Evolutionary conservation across 1,140 invertebrate species (phyloP), one percentile per base, ranked within the genome.

Genomic region (Sweltsa coloradensis): DNA sequence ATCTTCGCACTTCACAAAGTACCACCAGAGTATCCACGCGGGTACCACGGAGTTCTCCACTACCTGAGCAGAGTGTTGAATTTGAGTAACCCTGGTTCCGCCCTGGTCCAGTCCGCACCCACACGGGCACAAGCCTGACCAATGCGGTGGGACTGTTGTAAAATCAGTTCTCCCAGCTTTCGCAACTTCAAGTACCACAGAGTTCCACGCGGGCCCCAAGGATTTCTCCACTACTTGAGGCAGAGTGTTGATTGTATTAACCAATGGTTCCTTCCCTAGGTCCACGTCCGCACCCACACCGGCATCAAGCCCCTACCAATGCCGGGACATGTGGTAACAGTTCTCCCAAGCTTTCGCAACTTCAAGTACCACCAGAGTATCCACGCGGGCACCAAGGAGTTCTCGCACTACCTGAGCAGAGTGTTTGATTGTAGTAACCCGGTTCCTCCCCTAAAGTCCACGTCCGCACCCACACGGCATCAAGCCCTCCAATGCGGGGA

Each of bases 401-500:
- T 81, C 59, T 68, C 78, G 41, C 82, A 78, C 56, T 66, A 73
- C 26, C 72, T 78, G 49, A 81, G 78, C 53, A 74, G 77, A 85
- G 82, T n/a, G n/a, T n/a, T n/a, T n/a, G n/a, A n/a, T n/a, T n/a
- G n/a, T n/a, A n/a, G n/a, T n/a, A n/a, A n/a, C n/a, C n/a, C n/a
- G n/a, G n/a, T n/a, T n/a, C n/a, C n/a, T n/a, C n/a, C n/a, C n/a
- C n/a, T n/a, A n/a, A n/a, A n/a, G n/a, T n/a, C 26, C 64, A 66
- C 47, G 11, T 21, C 50, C 68, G 83, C 45, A 62, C n/a, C n/a
- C 88, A 4, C 85, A 89, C 56, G 83, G 83, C 23, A 76, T 89
- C 22, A 87, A 90, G 54, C 90, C 90, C 0, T 94, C 92, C 61
- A 76, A n/a, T 83, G 21, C 94, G 90, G 57, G 76, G 75, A 1